phyloP scores from a whole-genome alignment of 2,113 vertebrate species.

The Accipiter cooperii region DNA sequence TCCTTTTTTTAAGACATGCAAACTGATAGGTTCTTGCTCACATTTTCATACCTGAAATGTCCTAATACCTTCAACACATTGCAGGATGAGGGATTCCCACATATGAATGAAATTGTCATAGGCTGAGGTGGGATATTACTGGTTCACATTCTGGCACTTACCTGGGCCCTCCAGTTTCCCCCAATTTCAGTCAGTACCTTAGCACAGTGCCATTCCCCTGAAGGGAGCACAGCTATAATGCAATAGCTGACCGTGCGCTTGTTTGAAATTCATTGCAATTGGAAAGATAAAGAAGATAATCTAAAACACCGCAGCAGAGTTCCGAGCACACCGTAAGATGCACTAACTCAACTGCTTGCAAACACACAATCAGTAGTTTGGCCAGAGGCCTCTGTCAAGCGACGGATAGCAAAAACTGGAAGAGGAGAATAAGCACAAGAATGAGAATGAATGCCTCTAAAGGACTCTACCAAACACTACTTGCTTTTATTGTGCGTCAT shows the following conservation, averaged over 20 bases:
- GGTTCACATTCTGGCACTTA: neutral
- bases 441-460: neutral
- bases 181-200: neutral
- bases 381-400: neutral
- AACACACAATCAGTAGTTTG: neutral
- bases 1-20: neutral
- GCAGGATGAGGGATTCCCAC: neutral
- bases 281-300: neutral
- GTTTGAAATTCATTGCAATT: neutral
- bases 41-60: neutral
- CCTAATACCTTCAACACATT: neutral
- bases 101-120: fast-evolving
- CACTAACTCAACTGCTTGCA: neutral
- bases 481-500: neutral
- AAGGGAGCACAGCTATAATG: neutral
- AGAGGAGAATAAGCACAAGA: neutral
- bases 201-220: neutral
- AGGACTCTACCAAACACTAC: neutral
- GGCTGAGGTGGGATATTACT: neutral
- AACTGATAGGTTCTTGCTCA: neutral
- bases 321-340: neutral
- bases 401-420: neutral
- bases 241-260: fast-evolving
- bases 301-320: neutral
- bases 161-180: neutral